phyloP scores from a whole-genome alignment of 2,113 vertebrate species.

The Bujurquina vittata region DNA sequence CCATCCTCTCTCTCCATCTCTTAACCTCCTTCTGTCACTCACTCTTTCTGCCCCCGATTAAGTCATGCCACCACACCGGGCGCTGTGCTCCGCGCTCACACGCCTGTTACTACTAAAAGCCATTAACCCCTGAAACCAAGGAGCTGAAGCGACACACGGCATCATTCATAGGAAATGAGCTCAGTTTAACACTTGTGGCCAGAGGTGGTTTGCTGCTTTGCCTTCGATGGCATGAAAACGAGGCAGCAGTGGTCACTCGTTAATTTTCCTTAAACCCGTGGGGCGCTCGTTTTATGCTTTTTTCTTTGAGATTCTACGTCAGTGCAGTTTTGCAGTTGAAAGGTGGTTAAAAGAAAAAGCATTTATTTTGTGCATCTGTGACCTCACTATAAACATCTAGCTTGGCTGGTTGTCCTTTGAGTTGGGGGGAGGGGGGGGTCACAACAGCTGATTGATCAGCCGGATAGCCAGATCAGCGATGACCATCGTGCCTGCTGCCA shows the following conservation, averaged over 20 bases:
- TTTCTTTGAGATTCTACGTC: background rate
- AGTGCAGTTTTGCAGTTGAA: background rate
- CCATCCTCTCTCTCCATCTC: slow-evolving; percentile 13
- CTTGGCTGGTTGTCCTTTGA: background rate
- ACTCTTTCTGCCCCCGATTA: slow-evolving; percentile 37
- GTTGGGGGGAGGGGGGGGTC: no score
- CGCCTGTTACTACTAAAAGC: slow-evolving; percentile 22
- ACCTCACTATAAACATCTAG: background rate
- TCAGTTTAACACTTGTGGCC: slow-evolving; percentile 26
- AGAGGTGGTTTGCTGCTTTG: background rate
- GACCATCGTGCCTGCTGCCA: background rate
- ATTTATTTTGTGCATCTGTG: background rate
- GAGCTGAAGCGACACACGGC: background rate
- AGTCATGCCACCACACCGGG: slow-evolving; percentile 49
- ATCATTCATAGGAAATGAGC: slow-evolving; percentile 51
- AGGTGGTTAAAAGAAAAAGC: background rate
- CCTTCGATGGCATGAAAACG: background rate
- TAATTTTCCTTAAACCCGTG: background rate
- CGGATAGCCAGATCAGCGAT: no score
- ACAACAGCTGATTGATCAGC: background rate
- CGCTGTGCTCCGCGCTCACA: slow-evolving; percentile 3
- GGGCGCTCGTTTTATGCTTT: background rate
- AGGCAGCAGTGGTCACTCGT: background rate
- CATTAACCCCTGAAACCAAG: slow-evolving; percentile 40
- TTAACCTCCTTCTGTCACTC: slow-evolving; percentile 55